These are phyloP conservation scores for Eristalinus sepulchralis DNA, from an alignment of 2,888 invertebrate species.

Conservation along the genomic window DNA sequence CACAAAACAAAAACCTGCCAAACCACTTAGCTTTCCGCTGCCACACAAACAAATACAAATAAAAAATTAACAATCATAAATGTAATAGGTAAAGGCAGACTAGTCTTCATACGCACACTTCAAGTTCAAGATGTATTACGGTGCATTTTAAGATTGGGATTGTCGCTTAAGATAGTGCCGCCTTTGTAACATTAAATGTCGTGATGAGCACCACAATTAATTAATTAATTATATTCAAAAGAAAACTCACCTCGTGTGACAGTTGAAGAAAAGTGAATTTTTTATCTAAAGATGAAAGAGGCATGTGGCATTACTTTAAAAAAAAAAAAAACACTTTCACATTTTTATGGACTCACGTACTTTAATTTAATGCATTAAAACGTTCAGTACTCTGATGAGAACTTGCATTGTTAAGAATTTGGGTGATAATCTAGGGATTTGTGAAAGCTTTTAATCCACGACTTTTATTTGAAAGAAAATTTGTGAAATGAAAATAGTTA, in stretches of 20 bases:
- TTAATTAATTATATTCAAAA: not conserved
- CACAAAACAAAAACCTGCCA: not conserved
- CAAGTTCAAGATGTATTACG: not conserved
- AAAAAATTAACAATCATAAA: not conserved
- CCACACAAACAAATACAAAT: not conserved
- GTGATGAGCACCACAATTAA: not conserved
- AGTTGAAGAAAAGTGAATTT: constrained; percentile 13
- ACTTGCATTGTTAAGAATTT: constrained; percentile 5
- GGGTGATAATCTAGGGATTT: not conserved
- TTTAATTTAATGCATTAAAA: not conserved
- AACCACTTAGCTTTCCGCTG: not conserved
- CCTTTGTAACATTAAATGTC: not conserved
- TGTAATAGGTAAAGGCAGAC: not conserved
- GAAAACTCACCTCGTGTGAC: constrained; percentile 4
- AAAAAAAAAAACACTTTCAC: constrained; percentile 34
- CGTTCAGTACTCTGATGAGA: constrained; percentile 12
- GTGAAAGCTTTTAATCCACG: constrained; percentile 15
- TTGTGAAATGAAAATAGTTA: not conserved
- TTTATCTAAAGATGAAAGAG: not conserved
- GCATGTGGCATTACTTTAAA: not conserved
- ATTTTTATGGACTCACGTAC: constrained; percentile 3
- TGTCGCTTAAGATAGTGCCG: not conserved
- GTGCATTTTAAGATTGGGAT: not conserved
- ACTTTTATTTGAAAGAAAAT: not conserved
- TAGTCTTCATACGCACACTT: not conserved